Percentiles rank a stretch among this genome's conserved stretches.
Evolutionary conservation across 2,113 vertebrate genomes (phyloP).

Genomic region (Etheostoma spectabile): DNA sequence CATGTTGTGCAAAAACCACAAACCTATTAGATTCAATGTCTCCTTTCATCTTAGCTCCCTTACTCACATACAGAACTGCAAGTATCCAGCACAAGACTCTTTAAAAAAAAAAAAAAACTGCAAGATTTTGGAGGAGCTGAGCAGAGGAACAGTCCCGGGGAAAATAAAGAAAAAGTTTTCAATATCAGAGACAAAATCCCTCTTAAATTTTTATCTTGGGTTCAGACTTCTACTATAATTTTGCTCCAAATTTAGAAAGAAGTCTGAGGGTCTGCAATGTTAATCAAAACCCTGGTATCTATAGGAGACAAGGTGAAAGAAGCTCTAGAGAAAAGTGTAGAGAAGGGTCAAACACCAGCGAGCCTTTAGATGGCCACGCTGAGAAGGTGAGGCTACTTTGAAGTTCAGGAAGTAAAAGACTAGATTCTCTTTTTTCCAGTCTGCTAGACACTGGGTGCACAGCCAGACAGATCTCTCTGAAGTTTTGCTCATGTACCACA

Average conservation of each 20-base stretch:
- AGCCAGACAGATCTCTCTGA: conserved; percentile 81
- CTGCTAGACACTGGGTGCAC: conserved; percentile 56
- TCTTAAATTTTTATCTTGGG: conserved; percentile 60
- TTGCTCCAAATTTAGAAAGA: conserved; percentile 52
- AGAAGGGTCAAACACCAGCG: conserved; percentile 64
- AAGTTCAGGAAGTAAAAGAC: conserved; percentile 83
- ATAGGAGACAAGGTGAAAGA: conserved; percentile 42
- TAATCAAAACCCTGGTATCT: conserved; percentile 65
- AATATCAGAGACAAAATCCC: conserved; percentile 56
- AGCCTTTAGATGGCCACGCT: conserved; percentile 78
- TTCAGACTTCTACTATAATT: conserved; percentile 45
- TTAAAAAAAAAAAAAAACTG: not conserved
- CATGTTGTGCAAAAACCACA: conserved; percentile 64
- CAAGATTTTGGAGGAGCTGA: conserved; percentile 24
- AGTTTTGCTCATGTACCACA: conserved; percentile 70
- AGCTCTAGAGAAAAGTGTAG: conserved; percentile 49
- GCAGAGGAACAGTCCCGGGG: not conserved
- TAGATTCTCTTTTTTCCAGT: conserved; percentile 67
- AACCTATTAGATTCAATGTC: conserved; percentile 28
- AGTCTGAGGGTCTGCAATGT: conserved; percentile 60
- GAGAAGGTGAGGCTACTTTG: conserved; percentile 82
- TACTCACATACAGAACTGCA: not conserved
- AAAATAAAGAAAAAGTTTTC: conserved; percentile 8
- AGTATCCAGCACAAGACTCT: not conserved
- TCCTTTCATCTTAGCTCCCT: conserved; percentile 14